Percentiles rank a stretch among this genome's conserved stretches.
Evolutionary conservation across 2,113 vertebrate species (phyloP).

Genomic region (Tretioscincus oriximinensis): DNA sequence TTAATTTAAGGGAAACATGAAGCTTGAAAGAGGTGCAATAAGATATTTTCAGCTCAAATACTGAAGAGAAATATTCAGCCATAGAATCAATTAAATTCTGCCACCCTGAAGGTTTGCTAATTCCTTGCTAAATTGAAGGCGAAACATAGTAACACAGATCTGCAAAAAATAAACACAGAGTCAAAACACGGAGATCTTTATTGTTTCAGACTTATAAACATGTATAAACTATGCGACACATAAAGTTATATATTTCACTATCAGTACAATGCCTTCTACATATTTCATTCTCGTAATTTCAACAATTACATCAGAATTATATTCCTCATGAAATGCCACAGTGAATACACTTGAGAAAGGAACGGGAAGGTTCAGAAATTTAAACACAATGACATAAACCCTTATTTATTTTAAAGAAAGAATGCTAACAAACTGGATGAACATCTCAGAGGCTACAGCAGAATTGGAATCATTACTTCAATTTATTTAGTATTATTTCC

Average conservation of each 20-base stretch:
- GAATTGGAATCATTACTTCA: background rate
- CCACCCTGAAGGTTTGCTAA: background rate
- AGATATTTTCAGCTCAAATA: background rate
- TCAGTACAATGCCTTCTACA: slow-evolving; percentile 2
- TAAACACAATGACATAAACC: background rate
- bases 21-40: background rate
- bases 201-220: background rate
- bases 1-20: background rate
- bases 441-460: background rate
- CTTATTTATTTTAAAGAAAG: background rate
- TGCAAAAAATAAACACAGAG: background rate
- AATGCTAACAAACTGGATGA: background rate
- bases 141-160: background rate
- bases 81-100: background rate
- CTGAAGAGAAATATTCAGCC: background rate
- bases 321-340: background rate
- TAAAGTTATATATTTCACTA: background rate
- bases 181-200: background rate
- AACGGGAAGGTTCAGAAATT: background rate
- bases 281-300: background rate
- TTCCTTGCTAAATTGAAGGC: background rate
- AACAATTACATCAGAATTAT: slow-evolving; percentile 23
- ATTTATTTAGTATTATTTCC: background rate
- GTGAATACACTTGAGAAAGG: background rate
- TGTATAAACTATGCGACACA: slow-evolving; percentile 7